Evolutionary conservation across 2,797 vertebrate species (phyloP).

Genomic region (Enteromius radiatus): DNA sequence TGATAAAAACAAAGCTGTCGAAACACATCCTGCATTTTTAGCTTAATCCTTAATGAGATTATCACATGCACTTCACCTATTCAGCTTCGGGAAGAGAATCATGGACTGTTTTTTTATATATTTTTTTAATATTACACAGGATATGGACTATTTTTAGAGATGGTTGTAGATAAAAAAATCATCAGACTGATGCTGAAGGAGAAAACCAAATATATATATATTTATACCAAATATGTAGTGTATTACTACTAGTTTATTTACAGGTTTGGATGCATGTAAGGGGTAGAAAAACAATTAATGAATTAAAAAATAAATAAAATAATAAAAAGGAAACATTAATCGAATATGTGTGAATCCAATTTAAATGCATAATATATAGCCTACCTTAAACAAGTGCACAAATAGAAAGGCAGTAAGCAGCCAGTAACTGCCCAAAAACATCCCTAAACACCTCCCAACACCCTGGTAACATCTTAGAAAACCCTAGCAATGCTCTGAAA

Average conservation of each 20-base stretch:
- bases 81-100: neutral
- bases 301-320: no score
- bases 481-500: neutral
- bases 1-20: conserved; percentile 5
- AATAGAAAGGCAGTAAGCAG: neutral
- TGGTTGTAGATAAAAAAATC: neutral
- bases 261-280: neutral
- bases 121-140: neutral
- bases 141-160: neutral
- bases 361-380: neutral
- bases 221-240: no score
- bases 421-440: neutral
- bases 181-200: neutral
- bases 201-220: neutral
- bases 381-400: neutral
- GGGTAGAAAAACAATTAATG: no score
- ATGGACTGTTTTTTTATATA: neutral
- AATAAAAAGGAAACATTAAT: no score
- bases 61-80: neutral
- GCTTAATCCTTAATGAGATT: neutral
- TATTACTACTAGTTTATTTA: neutral
- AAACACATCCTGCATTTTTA: neutral
- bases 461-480: neutral
- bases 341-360: no score
- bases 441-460: neutral